Evolutionary conservation across 1,140 invertebrate genomes (phyloP).

Genomic region (Lordiphosa clarofinis): DNA sequence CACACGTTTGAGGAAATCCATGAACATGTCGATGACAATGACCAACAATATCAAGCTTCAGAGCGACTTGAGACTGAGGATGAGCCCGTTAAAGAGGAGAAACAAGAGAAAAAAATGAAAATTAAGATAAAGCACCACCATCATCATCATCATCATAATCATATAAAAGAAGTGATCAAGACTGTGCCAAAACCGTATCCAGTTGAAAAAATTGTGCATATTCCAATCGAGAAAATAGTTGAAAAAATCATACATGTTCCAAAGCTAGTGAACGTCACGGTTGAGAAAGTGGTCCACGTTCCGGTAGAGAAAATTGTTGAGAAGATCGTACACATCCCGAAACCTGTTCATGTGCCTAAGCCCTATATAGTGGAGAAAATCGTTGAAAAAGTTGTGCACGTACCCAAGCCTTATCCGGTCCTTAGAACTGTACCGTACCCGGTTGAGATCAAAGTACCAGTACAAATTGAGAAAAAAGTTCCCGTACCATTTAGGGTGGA

Average conservation of each 20-base stretch:
- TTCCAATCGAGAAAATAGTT: conserved; percentile 77
- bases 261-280: conserved; percentile 60
- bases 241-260: conserved; percentile 68
- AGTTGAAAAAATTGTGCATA: conserved; percentile 80
- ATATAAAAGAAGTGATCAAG: conserved; percentile 82
- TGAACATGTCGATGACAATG: conserved; percentile 46
- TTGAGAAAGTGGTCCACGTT: conserved; percentile 83
- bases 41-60: conserved; percentile 36
- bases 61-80: conserved; percentile 33
- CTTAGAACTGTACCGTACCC: conserved; percentile 81
- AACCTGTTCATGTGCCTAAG: conserved; percentile 59
- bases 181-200: conserved; percentile 80
- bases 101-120: conserved; percentile 33
- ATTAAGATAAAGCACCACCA: conserved; percentile 83
- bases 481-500: conserved; percentile 81
- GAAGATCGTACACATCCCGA: conserved; percentile 73
- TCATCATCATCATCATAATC: conserved; percentile 83
- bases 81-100: conserved; percentile 8
- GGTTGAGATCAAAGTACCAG: conserved; percentile 80
- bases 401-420: conserved; percentile 82
- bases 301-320: conserved; percentile 80
- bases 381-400: conserved; percentile 56
- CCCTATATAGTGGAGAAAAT: conserved; percentile 52
- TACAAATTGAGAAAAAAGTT: conserved; percentile 81
- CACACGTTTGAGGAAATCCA: conserved; percentile 53